Evolutionary conservation across 2,797 vertebrate species (phyloP).

Genomic region (Manis crassicaudata): DNA sequence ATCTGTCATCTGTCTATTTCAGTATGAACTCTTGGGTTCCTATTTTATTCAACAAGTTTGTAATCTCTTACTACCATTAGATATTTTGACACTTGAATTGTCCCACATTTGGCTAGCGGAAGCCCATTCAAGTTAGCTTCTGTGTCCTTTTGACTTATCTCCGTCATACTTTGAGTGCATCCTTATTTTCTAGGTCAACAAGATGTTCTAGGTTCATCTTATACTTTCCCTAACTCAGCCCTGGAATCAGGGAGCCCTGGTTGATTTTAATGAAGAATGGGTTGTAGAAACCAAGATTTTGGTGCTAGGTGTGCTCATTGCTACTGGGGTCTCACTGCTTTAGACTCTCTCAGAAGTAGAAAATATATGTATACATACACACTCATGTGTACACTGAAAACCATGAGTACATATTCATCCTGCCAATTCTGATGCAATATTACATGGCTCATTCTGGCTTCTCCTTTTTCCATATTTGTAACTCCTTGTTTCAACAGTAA

Average conservation of each 20-base stretch:
- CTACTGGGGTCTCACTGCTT: neutral
- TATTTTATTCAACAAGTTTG: neutral
- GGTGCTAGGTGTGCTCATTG: neutral
- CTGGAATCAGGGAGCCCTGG: neutral
- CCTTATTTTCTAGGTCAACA: neutral
- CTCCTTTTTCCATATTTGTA: neutral
- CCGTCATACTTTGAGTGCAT: neutral
- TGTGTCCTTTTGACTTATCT: neutral
- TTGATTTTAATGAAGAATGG: neutral
- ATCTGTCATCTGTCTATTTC: neutral
- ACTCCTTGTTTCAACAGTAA: neutral
- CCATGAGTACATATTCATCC: neutral
- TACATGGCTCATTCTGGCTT: neutral
- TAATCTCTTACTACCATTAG: neutral
- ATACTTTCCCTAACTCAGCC: neutral
- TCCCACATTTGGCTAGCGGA: neutral
- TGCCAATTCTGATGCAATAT: neutral
- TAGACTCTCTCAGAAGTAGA: neutral
- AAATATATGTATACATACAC: neutral
- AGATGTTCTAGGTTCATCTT: neutral
- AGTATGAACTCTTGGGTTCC: neutral
- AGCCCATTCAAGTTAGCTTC: neutral
- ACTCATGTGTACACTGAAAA: neutral
- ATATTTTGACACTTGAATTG: neutral
- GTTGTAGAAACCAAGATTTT: constrained; percentile 25